These are phyloP conservation scores for Schizopygopsis malacanthus DNA, from an alignment of 2,797 vertebrate species.

Conservation along the genomic window DNA sequence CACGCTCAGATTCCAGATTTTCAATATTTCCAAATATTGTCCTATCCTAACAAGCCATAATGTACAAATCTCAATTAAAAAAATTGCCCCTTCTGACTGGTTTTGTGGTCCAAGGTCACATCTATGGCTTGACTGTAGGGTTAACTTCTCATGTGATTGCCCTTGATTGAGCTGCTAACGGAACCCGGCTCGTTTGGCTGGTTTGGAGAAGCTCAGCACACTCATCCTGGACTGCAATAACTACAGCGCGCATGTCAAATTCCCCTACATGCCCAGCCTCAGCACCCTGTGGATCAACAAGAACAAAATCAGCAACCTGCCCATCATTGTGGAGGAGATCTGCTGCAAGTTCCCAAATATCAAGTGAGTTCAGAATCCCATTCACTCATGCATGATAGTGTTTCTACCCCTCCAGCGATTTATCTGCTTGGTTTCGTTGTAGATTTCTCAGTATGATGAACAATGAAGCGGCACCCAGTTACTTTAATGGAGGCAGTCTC, in stretches of 20 bases:
- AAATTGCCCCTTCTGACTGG: no score
- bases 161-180: conserved; percentile 73
- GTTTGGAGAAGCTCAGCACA: conserved; percentile 77
- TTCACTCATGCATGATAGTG: not conserved
- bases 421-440: not conserved
- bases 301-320: conserved; percentile 80
- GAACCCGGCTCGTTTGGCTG: conserved; percentile 77
- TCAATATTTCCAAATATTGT: no score
- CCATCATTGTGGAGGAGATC: conserved; percentile 76
- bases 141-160: conserved; percentile 60
- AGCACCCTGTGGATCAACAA: conserved; percentile 81
- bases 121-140: no score
- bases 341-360: conserved; percentile 77
- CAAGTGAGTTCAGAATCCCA: conserved; percentile 59
- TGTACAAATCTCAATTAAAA: no score
- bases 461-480: conserved; percentile 82
- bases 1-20: no score
- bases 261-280: conserved; percentile 79
- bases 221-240: conserved; percentile 81
- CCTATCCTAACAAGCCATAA: no score
- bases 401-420: not conserved
- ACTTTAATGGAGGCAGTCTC: conserved; percentile 82
- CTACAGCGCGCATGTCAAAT: conserved; percentile 80
- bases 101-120: no score
- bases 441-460: conserved; percentile 85